Conservation (phyloP, 1,140 invertebrate genomes). For the Diorhabda sublineata region DNA sequence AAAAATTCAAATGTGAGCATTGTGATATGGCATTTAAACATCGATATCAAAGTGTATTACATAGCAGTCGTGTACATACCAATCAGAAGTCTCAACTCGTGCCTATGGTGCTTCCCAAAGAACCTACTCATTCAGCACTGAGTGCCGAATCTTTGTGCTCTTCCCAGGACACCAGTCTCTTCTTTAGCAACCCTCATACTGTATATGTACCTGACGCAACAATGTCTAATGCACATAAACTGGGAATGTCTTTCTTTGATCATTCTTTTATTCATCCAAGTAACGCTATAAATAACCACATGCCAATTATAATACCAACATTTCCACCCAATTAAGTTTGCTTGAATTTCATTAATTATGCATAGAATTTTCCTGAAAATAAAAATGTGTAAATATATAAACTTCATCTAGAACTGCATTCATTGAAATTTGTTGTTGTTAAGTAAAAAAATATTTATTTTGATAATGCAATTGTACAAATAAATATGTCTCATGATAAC, state of each 20-base stretch:
- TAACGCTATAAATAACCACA: slow-evolving; percentile 42
- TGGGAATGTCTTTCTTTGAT: slow-evolving; percentile 46
- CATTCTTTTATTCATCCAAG: slow-evolving; percentile 43
- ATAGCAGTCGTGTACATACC: slow-evolving; percentile 45
- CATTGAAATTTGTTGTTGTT: no score
- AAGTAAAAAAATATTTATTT: no score
- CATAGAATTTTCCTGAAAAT: not conserved
- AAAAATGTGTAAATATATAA: no score
- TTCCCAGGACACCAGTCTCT: slow-evolving; percentile 34
- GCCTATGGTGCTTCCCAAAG: slow-evolving; percentile 34
- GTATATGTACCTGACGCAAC: slow-evolving; percentile 45
- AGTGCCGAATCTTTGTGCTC: slow-evolving; percentile 26
- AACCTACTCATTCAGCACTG: slow-evolving; percentile 37
- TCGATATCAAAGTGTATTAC: slow-evolving; percentile 49
- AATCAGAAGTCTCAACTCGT: slow-evolving; percentile 32
- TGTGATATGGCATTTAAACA: slow-evolving; percentile 46
- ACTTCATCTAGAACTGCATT: no score
- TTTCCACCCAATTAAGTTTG: slow-evolving; percentile 42
- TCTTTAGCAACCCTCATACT: slow-evolving; percentile 36
- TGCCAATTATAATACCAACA: slow-evolving; percentile 46
- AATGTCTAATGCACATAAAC: slow-evolving; percentile 41
- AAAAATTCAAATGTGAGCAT: slow-evolving; percentile 46
- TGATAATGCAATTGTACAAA: no score
- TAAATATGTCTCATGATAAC: no score
- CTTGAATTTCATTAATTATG: not conserved